Evolutionary conservation across 2,797 vertebrate species (phyloP), one percentile per base, ranked within the genome.

Genomic region (Astyanax mexicanus): DNA sequence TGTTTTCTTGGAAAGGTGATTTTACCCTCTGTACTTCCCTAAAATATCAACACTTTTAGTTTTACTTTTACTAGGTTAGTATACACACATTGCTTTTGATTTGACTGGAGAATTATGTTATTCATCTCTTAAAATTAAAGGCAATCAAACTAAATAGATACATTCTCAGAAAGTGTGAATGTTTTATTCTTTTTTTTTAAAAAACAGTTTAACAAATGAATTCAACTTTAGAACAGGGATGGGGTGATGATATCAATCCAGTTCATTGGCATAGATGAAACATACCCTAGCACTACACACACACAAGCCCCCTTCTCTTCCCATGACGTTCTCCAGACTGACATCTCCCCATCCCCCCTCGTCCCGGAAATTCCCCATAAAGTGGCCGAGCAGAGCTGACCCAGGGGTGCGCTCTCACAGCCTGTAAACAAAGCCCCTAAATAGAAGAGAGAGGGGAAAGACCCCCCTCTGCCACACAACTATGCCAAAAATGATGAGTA

Each of bases 331-430:
- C 52, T 61, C 47, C 62, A 78, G 17, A 75, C 38, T 69, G 35
- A 78, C 58, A 72, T 73, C 45, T 37, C 29, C 74, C 67, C 69
- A 66, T 77, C 73, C 76, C 69, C 69, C 65, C 47, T 45, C 7
- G 37, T 64, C 70, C 70, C 74, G 74, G 79, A 84, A 84, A 81
- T 84, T 81, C 79, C 82, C 67, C 77, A 84, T 79, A 77, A 83
- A 81, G 49, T 45, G 47, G 51, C 70, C 66, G 27, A 74, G 73
- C 72, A 40, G 60, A 66, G 32, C 19, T 76, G 72, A 76, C 76
- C 76, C 69, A 57, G 60, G 80, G 70, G 45, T 51, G 72, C 17
- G 35, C 72, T 78, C 78, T 72, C 81, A 78, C 72, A 72, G 71
- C 68, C 69, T 47, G 66, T 77, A 70, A 77, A 77, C 81, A 82